Percentiles rank a stretch among this genome's conserved stretches.
These are phyloP conservation scores for Aleiodes testaceus DNA, from an alignment of 2,888 invertebrate genomes.

Conservation along the genomic window DNA sequence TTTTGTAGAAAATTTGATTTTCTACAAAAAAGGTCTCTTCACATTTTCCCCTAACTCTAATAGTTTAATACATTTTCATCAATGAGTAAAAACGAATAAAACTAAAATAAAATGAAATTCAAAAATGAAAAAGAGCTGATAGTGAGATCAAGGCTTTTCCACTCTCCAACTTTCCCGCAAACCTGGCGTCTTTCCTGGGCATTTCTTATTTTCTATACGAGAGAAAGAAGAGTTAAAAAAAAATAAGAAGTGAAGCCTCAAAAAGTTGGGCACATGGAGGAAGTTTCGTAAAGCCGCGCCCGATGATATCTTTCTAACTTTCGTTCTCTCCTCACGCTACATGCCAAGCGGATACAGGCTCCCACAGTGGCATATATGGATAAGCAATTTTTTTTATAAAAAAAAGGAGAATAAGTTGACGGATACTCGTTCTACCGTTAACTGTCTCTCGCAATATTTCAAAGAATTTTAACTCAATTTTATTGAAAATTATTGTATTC, in stretches of 20 bases:
- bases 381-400: slow-evolving; percentile 2
- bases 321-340: not conserved
- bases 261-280: slow-evolving; percentile 18
- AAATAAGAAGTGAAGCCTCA: slow-evolving; percentile 10
- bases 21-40: too few relatives aligned
- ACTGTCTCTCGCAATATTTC: slow-evolving; percentile 13
- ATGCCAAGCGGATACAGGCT: slow-evolving; percentile 8
- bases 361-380: not conserved
- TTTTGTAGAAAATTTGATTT: too few relatives aligned
- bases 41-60: too few relatives aligned
- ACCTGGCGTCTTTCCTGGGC: slow-evolving; percentile 15
- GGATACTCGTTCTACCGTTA: slow-evolving; percentile 17
- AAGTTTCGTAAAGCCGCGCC: slow-evolving; percentile 27
- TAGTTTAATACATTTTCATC: too few relatives aligned
- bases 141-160: slow-evolving; percentile 2
- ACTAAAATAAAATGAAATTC: not conserved
- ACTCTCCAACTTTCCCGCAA: slow-evolving; percentile 16
- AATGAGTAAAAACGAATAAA: too few relatives aligned
- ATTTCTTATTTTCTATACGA: slow-evolving; percentile 11
- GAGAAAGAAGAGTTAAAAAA: slow-evolving; percentile 11
- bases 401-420: slow-evolving; percentile 17
- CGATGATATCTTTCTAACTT: slow-evolving; percentile 30
- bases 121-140: not conserved
- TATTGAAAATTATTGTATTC: not conserved
- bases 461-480: slow-evolving; percentile 4